Base-by-base conservation (phyloP, 2,113 vertebrate genomes). In the Theropithecus gelada region DNA sequence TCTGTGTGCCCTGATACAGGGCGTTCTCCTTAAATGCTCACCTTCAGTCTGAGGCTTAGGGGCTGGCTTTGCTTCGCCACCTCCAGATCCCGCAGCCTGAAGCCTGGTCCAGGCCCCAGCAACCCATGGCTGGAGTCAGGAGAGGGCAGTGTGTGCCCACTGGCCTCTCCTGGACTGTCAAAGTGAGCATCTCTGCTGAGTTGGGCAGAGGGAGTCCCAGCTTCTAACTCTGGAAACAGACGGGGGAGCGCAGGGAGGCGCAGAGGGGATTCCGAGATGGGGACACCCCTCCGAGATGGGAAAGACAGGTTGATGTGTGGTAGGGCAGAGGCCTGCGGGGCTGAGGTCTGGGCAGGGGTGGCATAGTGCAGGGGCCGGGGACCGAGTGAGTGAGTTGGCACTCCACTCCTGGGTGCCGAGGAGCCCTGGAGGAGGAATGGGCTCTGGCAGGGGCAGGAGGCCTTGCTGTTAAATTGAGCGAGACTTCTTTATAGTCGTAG, bases 321-420 rank as follows among this genome's bases (percentile, higher is more conserved):
- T 78, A 4, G 13, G 43, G 43, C 45, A 45, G 75, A 78, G 43
- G 17, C 76, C 27, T 20, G 35, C 0, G 17, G 70, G n/a, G 18
- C 70, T 72, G 70, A 72, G 18, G 70, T 40, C 70, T 25, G 72
- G 72, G 35, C 30, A 23, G 18, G 35, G 78, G 11, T 13, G 22
- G 22, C 40, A 22, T 23, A 45, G 17, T 9, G 38, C 32, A 22
- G 20, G 22, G 43, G 16, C 55, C 1, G 18, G 50, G 48, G 76
- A 30, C 16, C 0, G 30, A 52, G 78, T 20, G 11, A n/a, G 52
- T 22, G 11, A n/a, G 35, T 40, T 2, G 8, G 9, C 9, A 0
- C 30, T 57, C 50, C 3, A 30, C 23, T 72, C 13, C 45, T 85
- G 64, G 25, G 6, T 43, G 12, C 32, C 11, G 23, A 22, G 64